These are phyloP conservation scores for Bombus haemorrhoidalis DNA, from an alignment of 1,140 invertebrate genomes.

Conservation along the genomic window DNA sequence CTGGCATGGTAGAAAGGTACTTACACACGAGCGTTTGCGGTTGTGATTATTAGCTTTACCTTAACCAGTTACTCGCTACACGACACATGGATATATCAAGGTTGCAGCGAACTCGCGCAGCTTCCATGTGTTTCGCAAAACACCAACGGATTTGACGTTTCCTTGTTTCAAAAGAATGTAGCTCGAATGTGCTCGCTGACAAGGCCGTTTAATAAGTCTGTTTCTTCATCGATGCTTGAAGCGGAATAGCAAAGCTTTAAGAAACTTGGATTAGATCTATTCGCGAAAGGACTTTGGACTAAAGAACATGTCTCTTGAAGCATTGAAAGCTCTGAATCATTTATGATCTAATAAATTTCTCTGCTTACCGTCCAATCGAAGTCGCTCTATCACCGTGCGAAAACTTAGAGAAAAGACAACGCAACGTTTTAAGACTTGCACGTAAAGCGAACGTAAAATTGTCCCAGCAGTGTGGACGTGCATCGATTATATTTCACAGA, in stretches of 20 bases:
- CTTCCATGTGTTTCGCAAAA: constrained; percentile 34
- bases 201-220: background rate
- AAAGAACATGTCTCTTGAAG: no score
- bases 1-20: constrained; percentile 70
- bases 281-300: no score
- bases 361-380: background rate
- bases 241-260: background rate
- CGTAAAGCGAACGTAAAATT: no score
- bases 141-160: constrained; percentile 17
- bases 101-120: constrained; percentile 55
- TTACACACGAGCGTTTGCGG: constrained; percentile 35
- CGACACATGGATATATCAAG: constrained; percentile 51
- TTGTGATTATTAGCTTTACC: constrained; percentile 63
- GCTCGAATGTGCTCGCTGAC: background rate
- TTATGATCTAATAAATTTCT: no score
- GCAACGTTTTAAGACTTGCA: no score
- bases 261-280: background rate
- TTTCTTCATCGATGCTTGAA: background rate
- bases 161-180: constrained; percentile 17
- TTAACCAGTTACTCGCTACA: constrained; percentile 56
- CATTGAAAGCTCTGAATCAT: no score
- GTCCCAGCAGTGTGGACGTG: no score
- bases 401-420: background rate
- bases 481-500: no score
- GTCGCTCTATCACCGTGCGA: background rate